These are phyloP conservation scores for Excalfactoria chinensis DNA, from an alignment of 2,113 vertebrate species.

Conservation along the genomic window DNA sequence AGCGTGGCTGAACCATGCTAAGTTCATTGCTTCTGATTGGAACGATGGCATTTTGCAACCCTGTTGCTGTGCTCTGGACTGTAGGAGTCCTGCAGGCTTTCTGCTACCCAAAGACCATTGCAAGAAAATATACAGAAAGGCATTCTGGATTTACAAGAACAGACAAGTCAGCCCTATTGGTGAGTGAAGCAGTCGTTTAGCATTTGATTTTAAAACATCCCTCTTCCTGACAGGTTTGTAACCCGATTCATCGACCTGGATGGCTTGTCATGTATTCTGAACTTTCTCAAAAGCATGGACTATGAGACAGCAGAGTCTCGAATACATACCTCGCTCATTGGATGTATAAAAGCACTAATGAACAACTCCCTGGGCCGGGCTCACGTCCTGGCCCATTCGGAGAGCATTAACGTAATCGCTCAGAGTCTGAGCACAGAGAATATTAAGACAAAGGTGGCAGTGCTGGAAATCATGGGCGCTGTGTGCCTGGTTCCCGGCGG, in stretches of 20 bases:
- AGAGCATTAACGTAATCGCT: conserved; percentile 98
- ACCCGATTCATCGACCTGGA: conserved; percentile 98
- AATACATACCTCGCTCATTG: conserved; percentile 99
- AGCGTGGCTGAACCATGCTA: not conserved
- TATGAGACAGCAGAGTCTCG: conserved; percentile 97
- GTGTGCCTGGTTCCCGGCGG: conserved; percentile 98
- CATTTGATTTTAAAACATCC: not conserved
- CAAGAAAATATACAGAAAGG: not conserved
- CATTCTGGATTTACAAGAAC: not conserved
- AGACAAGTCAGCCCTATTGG: not conserved
- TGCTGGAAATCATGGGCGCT: conserved; percentile 98
- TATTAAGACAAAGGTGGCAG: conserved; percentile 97
- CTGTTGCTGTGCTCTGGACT: not conserved
- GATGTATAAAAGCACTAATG: conserved; percentile 99
- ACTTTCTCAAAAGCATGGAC: conserved; percentile 99
- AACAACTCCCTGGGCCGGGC: conserved; percentile 98
- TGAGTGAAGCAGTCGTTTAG: not conserved
- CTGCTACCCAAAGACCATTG: not conserved
- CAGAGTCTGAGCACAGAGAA: conserved; percentile 98
- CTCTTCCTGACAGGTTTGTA: conserved; percentile 87
- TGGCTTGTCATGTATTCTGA: conserved; percentile 94
- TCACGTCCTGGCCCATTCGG: conserved; percentile 93
- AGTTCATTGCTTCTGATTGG: not conserved
- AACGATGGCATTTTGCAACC: not conserved
- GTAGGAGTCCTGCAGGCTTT: not conserved